A percentile compares a stretch with the other conserved stretches of the same genome.
Conservation (phyloP, 1,140 invertebrate genomes). For the Nasonia vitripennis region DNA sequence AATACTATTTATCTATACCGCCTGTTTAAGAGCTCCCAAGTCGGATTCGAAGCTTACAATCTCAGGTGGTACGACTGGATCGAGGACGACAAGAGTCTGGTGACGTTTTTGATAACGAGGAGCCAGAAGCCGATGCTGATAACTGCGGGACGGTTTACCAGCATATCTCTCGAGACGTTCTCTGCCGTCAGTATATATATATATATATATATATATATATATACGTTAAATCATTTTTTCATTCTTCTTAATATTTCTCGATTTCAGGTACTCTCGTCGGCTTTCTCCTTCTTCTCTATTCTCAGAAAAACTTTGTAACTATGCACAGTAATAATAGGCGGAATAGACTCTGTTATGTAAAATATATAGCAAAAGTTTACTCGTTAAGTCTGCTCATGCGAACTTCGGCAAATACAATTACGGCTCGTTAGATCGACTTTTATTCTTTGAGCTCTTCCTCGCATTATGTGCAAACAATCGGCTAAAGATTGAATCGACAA, state of each 20-base stretch:
- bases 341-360: too few relatives aligned
- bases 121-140: constrained; percentile 51
- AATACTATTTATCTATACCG: not conserved
- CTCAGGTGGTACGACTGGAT: constrained; percentile 12
- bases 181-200: constrained; percentile 50
- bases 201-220: not conserved
- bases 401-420: not conserved
- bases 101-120: constrained; percentile 49
- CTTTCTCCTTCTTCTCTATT: not conserved
- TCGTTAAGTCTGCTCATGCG: too few relatives aligned
- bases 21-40: not conserved
- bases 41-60: constrained; percentile 19
- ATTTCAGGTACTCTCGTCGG: constrained; percentile 1
- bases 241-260: too few relatives aligned
- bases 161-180: constrained; percentile 55
- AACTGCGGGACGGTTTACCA: constrained; percentile 53
- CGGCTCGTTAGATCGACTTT: too few relatives aligned
- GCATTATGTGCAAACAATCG: too few relatives aligned
- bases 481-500: too few relatives aligned
- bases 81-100: not conserved
- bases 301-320: constrained; percentile 3
- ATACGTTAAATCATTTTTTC: too few relatives aligned
- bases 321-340: not conserved
- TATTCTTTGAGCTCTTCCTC: too few relatives aligned
- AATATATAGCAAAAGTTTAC: too few relatives aligned